Evolutionary conservation across 1,140 invertebrate genomes (phyloP), one percentile per base, ranked within the genome.

Genomic region (Lerema accius): DNA sequence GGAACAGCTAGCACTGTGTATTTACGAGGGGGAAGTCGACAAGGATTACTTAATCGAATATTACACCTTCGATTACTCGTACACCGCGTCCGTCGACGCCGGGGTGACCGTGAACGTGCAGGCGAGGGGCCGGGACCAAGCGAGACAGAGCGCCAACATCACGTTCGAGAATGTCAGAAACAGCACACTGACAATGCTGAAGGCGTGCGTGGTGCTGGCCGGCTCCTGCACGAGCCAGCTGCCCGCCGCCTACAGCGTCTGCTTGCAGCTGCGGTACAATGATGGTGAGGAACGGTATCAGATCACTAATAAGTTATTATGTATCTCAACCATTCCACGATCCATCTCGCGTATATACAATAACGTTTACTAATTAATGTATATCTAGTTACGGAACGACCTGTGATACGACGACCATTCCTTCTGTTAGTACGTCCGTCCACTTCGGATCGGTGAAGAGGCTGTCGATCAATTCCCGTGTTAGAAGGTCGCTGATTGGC

Each of bases 181-280:
- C 16, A 64, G 63, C 9, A 86, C 84, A 1, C 16, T 80, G 4
- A 63, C 71, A 3, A 28, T 88, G 49, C 69, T 88, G 5, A 64
- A 73, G 10, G 59, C 76, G 0, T 81, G 68, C 37, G 60, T 86
- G 15, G 69, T 81, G 15, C 63, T 84, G 3, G 76, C 77, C 76
- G 53, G 78, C 58, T 59, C 75, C 0, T 76, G 63, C 28, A 69
- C 73, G 35, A 67, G 60, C 0, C 35, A 67, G 4, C n/a, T 81
- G 39, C 70, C 77, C 0, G 19, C 65, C 0, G 42, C 62, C 0
- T 82, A 73, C 15, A 79, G 82, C 17, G 55, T 89, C 11, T 77
- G 80, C 49, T 37, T 87, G n/a, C 61, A 80, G 4, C 65, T 89
- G 0, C 85, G 84, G 68, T 89, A 87, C 42, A 84, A 86, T 63